Percentiles rank a stretch among this genome's conserved stretches.
Evolutionary conservation across 2,888 invertebrate species (phyloP).

Genomic region (Malacosoma neustria): DNA sequence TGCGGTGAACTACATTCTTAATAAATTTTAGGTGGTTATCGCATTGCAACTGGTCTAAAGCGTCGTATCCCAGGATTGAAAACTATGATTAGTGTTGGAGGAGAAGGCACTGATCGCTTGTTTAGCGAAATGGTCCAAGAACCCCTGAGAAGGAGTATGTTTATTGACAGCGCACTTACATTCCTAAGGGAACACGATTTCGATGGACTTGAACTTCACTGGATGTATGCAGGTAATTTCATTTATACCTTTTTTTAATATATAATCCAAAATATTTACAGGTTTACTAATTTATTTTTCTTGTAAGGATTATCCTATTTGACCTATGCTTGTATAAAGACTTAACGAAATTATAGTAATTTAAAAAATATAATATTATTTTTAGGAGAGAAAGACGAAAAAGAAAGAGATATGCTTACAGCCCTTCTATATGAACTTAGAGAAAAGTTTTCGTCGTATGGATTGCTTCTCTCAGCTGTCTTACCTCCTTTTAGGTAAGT

Average conservation of each 20-base stretch:
- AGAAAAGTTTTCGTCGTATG: constrained; percentile 73
- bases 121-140: constrained; percentile 78
- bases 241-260: too few relatives aligned
- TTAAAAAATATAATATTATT: constrained; percentile 4
- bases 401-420: constrained; percentile 73
- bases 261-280: too few relatives aligned
- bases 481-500: constrained; percentile 73
- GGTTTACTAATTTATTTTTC: too few relatives aligned
- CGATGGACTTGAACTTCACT: constrained; percentile 88
- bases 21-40: constrained; percentile 78
- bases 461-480: constrained; percentile 73
- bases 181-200: constrained; percentile 81
- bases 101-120: constrained; percentile 76
- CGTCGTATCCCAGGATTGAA: constrained; percentile 78
- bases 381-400: constrained; percentile 58
- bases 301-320: too few relatives aligned
- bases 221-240: constrained; percentile 79
- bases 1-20: too few relatives aligned
- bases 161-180: constrained; percentile 77
- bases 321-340: too few relatives aligned
- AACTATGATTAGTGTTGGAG: constrained; percentile 83
- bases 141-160: constrained; percentile 66
- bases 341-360: too few relatives aligned
- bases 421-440: constrained; percentile 75
- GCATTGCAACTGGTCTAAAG: constrained; percentile 80